Base-by-base conservation (phyloP, 2,888 invertebrate genomes). In the Tachina lurida region DNA sequence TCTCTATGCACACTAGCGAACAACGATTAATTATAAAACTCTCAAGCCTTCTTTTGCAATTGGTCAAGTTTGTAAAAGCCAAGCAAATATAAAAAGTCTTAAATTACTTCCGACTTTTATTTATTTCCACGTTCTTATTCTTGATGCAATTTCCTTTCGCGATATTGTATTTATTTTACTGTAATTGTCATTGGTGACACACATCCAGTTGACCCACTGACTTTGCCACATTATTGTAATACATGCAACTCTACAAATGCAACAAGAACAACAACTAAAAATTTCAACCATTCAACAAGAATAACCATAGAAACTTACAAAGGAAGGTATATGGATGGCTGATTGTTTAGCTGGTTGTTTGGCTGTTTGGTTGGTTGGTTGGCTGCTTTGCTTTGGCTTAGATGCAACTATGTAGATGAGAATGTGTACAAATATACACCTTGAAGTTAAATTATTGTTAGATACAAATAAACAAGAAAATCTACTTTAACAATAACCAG, bases 401-500 rank as follows among this genome's bases (percentile, higher is more conserved):
- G 47, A 49, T 67, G 74, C 79, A 49, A 43, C 52, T 79, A 63
- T 83, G 62, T 54, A 63, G 73, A 77, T 67, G 70, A 43, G 52
- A 60, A 70, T 84, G 79, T 78, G 63, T 54, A 19, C 58, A 47
- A 31, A 80, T 49, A 79, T 60, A 58, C 82, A 74, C 77, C 60
- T 81, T 62, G 67, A 62, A 60, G 60, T 75, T 70, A 47, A 68
- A 81, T 75, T 75, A 67, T 62, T 54, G 62, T 88, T 87, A 87
- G 87, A 87, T 74, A 68, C 84, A 87, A 87, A 60, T 73, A 84
- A 87, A 84, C 82, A 87, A 86, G 84, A 80, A 83, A 65, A 76
- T 84, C 80, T 79, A 83, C 86, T 86, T 83, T 73, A 80, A 56
- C 67, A 67, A 45, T 54, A 43, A 75, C 31, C 45, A 22, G 56